Evolutionary conservation across 1,140 invertebrate species (phyloP).

Genomic region (Hyposmocoma kahamanoa): DNA sequence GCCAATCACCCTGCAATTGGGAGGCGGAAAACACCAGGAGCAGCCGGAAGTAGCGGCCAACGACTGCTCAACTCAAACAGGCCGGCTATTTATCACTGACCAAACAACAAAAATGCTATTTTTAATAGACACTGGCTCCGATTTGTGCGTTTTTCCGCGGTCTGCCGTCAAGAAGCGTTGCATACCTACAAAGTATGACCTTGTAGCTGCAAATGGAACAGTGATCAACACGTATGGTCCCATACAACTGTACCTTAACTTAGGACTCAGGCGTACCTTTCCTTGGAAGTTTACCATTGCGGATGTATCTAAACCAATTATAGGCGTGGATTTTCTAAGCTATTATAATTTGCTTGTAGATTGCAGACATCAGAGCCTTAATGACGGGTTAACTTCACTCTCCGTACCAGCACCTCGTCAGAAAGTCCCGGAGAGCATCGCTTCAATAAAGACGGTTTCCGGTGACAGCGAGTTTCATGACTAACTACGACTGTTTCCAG

Average conservation of each 20-base stretch:
- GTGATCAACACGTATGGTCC: constrained; percentile 45
- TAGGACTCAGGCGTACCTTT: constrained; percentile 40
- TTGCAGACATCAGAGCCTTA: constrained; percentile 20
- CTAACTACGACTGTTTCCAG: constrained; percentile 17
- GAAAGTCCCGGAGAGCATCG: constrained; percentile 5
- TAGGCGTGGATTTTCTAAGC: constrained; percentile 55
- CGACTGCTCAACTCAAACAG: constrained; percentile 15
- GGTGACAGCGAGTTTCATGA: constrained; percentile 16
- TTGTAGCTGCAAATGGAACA: constrained; percentile 29
- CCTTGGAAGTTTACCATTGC: constrained; percentile 58
- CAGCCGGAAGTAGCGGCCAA: constrained; percentile 25
- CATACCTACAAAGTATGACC: constrained; percentile 11
- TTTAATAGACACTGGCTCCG: constrained; percentile 30
- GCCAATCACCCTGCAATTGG: constrained; percentile 18
- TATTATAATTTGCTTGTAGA: constrained; percentile 38
- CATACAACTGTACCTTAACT: constrained; percentile 25
- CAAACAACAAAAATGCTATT: constrained; percentile 17
- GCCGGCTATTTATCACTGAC: constrained; percentile 26
- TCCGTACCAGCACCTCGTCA: constrained; percentile 5
- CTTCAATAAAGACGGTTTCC: constrained; percentile 18
- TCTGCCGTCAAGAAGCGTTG: constrained; percentile 14
- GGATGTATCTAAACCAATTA: constrained; percentile 36
- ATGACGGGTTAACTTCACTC: constrained; percentile 23
- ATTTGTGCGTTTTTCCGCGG: constrained; percentile 31
- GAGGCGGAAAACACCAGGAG: constrained; percentile 19